Evolutionary conservation across 2,888 invertebrate species (phyloP).

Genomic region (Rhaphigaster nebulosa): DNA sequence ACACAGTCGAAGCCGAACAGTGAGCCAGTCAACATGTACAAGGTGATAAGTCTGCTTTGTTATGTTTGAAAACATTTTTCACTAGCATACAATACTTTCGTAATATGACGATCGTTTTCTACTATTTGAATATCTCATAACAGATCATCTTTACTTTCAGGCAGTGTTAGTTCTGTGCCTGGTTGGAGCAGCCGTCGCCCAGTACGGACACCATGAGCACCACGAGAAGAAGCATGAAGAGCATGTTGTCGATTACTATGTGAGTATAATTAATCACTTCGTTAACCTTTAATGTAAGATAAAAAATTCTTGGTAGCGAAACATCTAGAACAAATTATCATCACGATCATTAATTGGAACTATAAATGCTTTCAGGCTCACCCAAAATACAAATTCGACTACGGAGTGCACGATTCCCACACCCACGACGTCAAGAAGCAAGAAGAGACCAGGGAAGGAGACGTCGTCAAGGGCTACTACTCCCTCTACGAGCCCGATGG

Average conservation of each 20-base stretch:
- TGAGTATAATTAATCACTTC: slow-evolving; percentile 56
- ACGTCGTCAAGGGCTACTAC: no score
- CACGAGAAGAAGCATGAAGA: slow-evolving; percentile 53
- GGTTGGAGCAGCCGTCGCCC: slow-evolving; percentile 51
- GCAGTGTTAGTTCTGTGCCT: background rate
- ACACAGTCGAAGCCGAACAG: background rate
- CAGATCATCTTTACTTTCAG: slow-evolving; percentile 2
- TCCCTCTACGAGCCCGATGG: no score
- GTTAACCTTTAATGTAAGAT: slow-evolving; percentile 51
- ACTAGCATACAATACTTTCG: background rate
- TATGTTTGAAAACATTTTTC: background rate
- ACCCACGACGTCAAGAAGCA: no score
- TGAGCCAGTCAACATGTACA: background rate
- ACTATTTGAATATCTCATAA: background rate
- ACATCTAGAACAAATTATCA: background rate
- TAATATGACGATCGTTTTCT: background rate
- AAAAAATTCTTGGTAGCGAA: no score
- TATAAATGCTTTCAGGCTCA: slow-evolving; percentile 58
- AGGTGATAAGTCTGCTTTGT: background rate
- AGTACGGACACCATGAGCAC: slow-evolving; percentile 58
- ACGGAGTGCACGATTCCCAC: no score
- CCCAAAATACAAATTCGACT: no score
- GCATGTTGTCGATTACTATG: slow-evolving; percentile 35
- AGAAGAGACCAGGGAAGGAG: no score
- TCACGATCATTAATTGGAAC: background rate